Percentiles rank a stretch among this genome's conserved stretches.
phyloP scores from a whole-genome alignment of 2,888 invertebrate species.

The Gymnocheta viridis region DNA sequence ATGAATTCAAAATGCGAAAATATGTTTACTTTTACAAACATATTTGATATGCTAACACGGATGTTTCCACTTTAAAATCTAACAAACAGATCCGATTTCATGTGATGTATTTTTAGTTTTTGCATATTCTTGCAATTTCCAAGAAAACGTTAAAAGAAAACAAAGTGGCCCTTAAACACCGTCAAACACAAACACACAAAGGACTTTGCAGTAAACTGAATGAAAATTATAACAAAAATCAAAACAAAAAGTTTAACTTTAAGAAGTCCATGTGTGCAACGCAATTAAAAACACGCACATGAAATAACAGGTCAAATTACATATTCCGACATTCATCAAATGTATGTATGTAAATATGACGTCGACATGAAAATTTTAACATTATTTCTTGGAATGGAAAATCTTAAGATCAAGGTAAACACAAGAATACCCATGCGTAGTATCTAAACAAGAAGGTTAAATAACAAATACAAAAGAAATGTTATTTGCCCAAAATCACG shows the following conservation, averaged over 20 bases:
- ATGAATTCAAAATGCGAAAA: too few relatives aligned
- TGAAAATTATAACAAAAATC: slow-evolving; percentile 37
- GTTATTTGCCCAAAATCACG: slow-evolving; percentile 47
- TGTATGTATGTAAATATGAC: slow-evolving; percentile 52
- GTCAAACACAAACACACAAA: not conserved
- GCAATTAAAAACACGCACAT: not conserved
- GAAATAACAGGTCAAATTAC: slow-evolving; percentile 58
- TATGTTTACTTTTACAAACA: too few relatives aligned
- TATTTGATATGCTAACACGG: slow-evolving; percentile 28
- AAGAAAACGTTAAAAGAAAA: slow-evolving; percentile 20
- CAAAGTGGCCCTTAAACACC: slow-evolving; percentile 10
- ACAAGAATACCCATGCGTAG: not conserved
- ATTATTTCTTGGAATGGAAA: slow-evolving; percentile 51
- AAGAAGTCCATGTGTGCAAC: not conserved
- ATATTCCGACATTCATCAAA: not conserved
- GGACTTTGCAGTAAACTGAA: not conserved
- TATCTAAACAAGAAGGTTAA: slow-evolving; percentile 16
- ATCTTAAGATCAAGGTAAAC: slow-evolving; percentile 53
- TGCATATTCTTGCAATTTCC: slow-evolving; percentile 60
- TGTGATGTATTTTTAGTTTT: slow-evolving; percentile 2
- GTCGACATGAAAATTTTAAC: slow-evolving; percentile 55
- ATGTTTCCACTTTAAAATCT: slow-evolving; percentile 43
- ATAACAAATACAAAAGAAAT: slow-evolving; percentile 21
- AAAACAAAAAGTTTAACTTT: slow-evolving; percentile 57
- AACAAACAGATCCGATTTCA: slow-evolving; percentile 48